These are phyloP conservation scores for Cydia splendana DNA, from an alignment of 1,140 invertebrate species.

Conservation along the genomic window DNA sequence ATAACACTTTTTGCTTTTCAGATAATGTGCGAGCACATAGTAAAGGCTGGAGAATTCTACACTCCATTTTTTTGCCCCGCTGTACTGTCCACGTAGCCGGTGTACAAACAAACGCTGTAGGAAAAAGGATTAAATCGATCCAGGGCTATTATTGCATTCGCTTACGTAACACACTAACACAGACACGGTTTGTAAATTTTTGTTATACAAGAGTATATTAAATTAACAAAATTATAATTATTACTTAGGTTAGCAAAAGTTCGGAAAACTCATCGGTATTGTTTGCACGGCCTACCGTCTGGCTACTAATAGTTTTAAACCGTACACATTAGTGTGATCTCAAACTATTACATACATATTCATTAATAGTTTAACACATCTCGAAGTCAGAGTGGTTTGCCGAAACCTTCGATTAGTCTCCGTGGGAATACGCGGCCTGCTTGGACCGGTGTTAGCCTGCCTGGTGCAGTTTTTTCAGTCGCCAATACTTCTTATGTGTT, in stretches of 20 bases:
- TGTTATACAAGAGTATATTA: no score
- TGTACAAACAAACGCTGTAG: conserved; percentile 39
- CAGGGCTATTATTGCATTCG: not conserved
- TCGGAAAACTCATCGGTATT: no score
- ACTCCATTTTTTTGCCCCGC: conserved; percentile 33
- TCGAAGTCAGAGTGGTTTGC: no score
- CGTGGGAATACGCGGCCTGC: conserved; percentile 19
- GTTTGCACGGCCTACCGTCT: no score
- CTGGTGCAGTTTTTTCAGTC: conserved; percentile 39
- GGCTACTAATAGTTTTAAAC: no score
- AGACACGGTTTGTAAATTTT: not conserved
- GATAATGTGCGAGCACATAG: not conserved
- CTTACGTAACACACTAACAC: not conserved
- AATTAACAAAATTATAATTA: no score
- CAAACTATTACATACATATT: no score
- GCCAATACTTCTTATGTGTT: not conserved
- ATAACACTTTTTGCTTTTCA: not conserved
- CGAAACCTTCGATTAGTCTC: no score
- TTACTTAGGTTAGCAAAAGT: no score
- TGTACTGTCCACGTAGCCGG: conserved; percentile 28
- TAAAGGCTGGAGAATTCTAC: not conserved
- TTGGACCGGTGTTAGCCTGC: conserved; percentile 33
- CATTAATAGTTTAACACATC: no score
- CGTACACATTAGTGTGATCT: no score
- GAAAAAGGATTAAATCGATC: conserved; percentile 52